Evolutionary conservation across 2,797 vertebrate species (phyloP), one percentile per base, ranked within the genome.

Genomic region (Botia kubotai): DNA sequence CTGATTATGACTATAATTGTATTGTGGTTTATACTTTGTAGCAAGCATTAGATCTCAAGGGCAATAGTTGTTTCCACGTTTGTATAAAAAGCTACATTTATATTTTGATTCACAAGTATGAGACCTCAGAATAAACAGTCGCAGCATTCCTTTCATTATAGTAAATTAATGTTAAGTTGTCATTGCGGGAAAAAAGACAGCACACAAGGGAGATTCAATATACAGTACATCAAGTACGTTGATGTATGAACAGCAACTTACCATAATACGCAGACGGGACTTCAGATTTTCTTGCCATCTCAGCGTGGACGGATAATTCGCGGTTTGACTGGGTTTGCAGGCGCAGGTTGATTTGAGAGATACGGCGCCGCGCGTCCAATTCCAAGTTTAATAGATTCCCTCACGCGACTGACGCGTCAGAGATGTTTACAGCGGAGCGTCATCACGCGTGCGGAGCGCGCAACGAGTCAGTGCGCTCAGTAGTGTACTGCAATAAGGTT

Each of bases 231-330:
- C 55, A 52, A 69, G 65, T 26, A 68, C 33, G 63, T 6, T n/a
- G n/a, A n/a, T n/a, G n/a, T 57, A 12, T n/a, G 3, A 67, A 19
- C 3, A 36, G 53, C 67, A 81, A 73, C 75, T 81, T 75, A 84
- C 82, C 82, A 58, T 84, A 84, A 73, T 81, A 84, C 21, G 63
- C 68, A 16, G 79, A 67, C 39, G 75, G 78, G 29, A 81, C 79
- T 68, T 77, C 36, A 14, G 67, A 67, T 72, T 57, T 84, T 19
- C 82, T 84, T 63, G 82, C 69, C 82, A 84, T 84, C 21, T 74
- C 68, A 48, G 69, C 50, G 21, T 17, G 68, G 13, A 50, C 29
- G 63, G 73, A 52, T 29, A 57, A 33, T 19, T 72, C 29, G 19
- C 52, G n/a, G 10, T 26, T 53, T 72, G 36, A 50, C n/a, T 62